phyloP scores from a whole-genome alignment of 2,113 vertebrate species.

The Epinephelus fuscoguttatus region DNA sequence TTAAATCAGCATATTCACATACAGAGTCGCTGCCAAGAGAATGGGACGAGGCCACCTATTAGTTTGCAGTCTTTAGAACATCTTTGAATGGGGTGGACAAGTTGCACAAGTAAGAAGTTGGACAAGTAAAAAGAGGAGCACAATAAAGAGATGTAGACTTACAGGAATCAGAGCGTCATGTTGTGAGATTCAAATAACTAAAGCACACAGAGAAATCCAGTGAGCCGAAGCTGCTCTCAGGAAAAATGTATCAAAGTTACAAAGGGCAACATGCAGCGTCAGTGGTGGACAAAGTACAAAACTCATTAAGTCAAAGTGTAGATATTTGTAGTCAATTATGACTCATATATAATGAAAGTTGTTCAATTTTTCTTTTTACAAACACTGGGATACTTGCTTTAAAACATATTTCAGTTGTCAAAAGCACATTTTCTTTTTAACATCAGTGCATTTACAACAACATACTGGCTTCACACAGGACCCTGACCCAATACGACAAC shows the following conservation, averaged over 20 bases:
- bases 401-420: too few relatives aligned
- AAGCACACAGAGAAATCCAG: background rate
- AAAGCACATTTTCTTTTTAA: too few relatives aligned
- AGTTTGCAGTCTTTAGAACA: slow-evolving; percentile 13
- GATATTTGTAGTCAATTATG: too few relatives aligned
- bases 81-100: slow-evolving; percentile 2
- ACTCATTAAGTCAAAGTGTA: too few relatives aligned
- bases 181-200: background rate
- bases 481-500: too few relatives aligned
- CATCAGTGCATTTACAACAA: too few relatives aligned
- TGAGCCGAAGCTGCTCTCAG: background rate
- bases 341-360: too few relatives aligned
- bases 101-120: background rate
- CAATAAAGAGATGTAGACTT: background rate
- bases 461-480: too few relatives aligned
- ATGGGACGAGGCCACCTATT: slow-evolving; percentile 5
- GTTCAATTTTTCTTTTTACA: too few relatives aligned
- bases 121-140: slow-evolving; percentile 17
- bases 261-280: background rate
- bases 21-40: slow-evolving; percentile 5
- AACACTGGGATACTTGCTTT: too few relatives aligned
- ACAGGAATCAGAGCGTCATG: background rate
- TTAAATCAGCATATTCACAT: slow-evolving; percentile 27
- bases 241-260: background rate
- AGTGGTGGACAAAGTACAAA: too few relatives aligned